These are phyloP conservation scores for Galendromus occidentalis DNA, from an alignment of 1,140 invertebrate genomes.

Conservation along the genomic window DNA sequence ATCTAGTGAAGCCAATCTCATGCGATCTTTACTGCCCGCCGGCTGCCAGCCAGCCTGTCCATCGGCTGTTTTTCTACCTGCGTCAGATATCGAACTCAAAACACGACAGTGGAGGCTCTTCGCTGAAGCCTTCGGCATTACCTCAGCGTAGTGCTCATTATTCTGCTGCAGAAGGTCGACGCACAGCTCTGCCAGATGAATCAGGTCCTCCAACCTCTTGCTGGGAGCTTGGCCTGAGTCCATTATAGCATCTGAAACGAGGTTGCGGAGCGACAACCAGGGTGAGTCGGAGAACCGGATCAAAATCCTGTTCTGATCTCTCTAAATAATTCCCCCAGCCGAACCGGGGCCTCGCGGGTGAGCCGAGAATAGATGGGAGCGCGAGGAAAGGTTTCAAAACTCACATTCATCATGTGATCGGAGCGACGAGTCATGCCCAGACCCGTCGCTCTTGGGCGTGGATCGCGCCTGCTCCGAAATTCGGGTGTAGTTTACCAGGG, in stretches of 20 bases:
- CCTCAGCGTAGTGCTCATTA: slow-evolving; percentile 98
- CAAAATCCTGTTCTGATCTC: too few relatives aligned
- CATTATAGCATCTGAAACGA: slow-evolving; percentile 8
- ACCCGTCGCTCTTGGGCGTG: slow-evolving; percentile 1
- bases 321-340: too few relatives aligned
- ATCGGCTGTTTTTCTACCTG: too few relatives aligned
- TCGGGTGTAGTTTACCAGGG: slow-evolving; percentile 86
- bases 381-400: background rate
- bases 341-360: too few relatives aligned
- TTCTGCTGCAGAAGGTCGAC: slow-evolving; percentile 97
- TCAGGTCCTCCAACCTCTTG: slow-evolving; percentile 86
- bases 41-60: too few relatives aligned
- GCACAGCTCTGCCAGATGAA: slow-evolving; percentile 88
- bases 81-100: too few relatives aligned
- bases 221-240: slow-evolving; percentile 52
- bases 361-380: too few relatives aligned
- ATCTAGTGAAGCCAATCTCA: too few relatives aligned
- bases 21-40: background rate
- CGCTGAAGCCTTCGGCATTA: slow-evolving; percentile 32
- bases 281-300: too few relatives aligned
- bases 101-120: too few relatives aligned
- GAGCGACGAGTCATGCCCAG: background rate
- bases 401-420: slow-evolving; percentile 6
- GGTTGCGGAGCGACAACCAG: slow-evolving; percentile 1
- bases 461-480: slow-evolving; percentile 92